Evolutionary conservation across 2,113 vertebrate species (phyloP).

Genomic region (Zapornia atra): DNA sequence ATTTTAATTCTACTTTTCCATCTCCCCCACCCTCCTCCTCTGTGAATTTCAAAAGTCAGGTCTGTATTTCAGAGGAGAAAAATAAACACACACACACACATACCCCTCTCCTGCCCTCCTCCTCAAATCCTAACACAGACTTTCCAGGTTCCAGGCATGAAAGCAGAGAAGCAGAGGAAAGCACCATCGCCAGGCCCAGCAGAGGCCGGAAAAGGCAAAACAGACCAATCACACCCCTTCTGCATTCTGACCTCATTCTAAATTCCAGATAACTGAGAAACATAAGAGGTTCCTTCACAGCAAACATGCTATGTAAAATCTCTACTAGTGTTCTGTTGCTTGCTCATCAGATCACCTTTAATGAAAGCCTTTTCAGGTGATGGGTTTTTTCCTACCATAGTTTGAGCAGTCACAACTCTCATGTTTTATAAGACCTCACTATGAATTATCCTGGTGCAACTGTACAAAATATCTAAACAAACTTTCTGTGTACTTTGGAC

Average conservation of each 20-base stretch:
- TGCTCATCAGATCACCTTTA: background rate
- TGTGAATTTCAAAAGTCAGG: background rate
- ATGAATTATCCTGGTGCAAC: background rate
- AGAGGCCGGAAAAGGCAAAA: background rate
- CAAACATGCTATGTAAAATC: background rate
- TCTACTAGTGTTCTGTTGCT: background rate
- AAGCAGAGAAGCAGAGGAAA: background rate
- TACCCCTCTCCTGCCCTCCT: background rate
- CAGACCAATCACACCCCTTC: background rate
- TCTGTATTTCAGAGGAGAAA: background rate
- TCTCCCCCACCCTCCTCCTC: background rate
- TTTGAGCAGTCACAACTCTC: background rate
- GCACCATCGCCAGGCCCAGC: background rate
- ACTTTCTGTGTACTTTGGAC: background rate
- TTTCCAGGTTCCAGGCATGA: background rate
- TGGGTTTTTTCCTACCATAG: background rate
- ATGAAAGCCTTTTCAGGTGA: background rate
- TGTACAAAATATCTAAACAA: background rate
- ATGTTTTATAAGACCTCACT: background rate
- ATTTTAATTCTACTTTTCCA: background rate
- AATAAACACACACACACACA: background rate
- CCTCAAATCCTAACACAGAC: background rate
- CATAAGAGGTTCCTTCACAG: accelerated
- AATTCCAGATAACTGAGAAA: background rate
- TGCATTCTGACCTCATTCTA: background rate